Percentiles rank a stretch among this genome's conserved stretches.
Conservation (phyloP, 2,888 invertebrate species). For the Drosophila putrida region DNA sequence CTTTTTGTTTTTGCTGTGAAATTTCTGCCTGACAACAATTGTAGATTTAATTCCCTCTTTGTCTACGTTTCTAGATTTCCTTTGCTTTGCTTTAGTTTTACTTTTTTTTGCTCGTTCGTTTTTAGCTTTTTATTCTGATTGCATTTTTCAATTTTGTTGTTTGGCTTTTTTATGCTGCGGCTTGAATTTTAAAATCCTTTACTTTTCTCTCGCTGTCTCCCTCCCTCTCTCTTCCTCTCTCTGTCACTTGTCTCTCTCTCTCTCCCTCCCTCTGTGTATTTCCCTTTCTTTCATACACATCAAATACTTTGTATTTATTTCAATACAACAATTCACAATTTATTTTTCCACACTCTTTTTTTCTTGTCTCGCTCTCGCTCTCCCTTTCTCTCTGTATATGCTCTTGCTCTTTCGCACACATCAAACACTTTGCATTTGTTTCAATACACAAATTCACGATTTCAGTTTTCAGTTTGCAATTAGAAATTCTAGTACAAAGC, state of each 20-base stretch:
- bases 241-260: neutral
- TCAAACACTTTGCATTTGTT: neutral
- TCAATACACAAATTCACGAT: slow-evolving; percentile 3
- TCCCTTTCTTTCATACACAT: neutral
- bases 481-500: slow-evolving; percentile 14
- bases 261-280: neutral
- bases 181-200: slow-evolving; percentile 2
- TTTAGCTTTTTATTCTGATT: neutral
- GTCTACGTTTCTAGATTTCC: neutral
- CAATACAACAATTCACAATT: too few relatives aligned
- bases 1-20: neutral
- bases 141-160: neutral
- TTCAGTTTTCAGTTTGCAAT: slow-evolving; percentile 3
- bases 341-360: too few relatives aligned
- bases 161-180: neutral
- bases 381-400: neutral
- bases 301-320: slow-evolving; percentile 3
- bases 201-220: neutral
- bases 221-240: neutral
- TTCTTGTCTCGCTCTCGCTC: neutral
- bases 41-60: neutral
- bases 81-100: neutral
- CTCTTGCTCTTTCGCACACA: too few relatives aligned
- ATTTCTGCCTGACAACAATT: slow-evolving; percentile 7
- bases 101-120: neutral